These are phyloP conservation scores for Cyrtodaria siliqua DNA, from an alignment of 2,888 invertebrate genomes.

Conservation along the genomic window DNA sequence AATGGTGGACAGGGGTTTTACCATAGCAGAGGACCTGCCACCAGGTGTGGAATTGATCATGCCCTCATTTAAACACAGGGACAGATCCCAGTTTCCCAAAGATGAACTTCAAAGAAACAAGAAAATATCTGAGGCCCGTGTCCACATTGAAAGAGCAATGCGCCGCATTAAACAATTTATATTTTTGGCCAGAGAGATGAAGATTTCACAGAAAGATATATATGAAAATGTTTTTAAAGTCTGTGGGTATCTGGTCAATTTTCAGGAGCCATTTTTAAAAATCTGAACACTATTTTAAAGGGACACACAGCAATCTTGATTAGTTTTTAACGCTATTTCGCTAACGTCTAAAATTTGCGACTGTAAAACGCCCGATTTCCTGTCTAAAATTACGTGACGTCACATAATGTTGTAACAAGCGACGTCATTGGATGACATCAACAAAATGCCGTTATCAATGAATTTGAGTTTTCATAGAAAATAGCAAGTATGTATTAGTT, in stretches of 20 bases:
- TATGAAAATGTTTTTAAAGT: constrained; percentile 35
- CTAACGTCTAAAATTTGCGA: too few relatives aligned
- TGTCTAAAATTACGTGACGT: too few relatives aligned
- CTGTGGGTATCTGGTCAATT: constrained; percentile 30
- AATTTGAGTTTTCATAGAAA: too few relatives aligned
- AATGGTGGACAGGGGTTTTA: constrained; percentile 54
- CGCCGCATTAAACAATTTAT: constrained; percentile 31
- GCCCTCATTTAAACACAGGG: constrained; percentile 38
- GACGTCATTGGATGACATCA: too few relatives aligned
- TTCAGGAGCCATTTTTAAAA: constrained; percentile 37
- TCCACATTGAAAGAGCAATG: constrained; percentile 35
- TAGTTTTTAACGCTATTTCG: too few relatives aligned
- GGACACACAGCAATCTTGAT: too few relatives aligned
- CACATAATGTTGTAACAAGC: too few relatives aligned
- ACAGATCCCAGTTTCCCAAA: constrained; percentile 32
- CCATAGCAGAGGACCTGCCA: constrained; percentile 29
- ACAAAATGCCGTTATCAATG: too few relatives aligned
- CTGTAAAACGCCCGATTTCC: too few relatives aligned
- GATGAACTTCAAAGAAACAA: constrained; percentile 18
- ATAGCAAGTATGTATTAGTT: too few relatives aligned
- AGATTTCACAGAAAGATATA: constrained; percentile 22
- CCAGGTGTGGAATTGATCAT: constrained; percentile 26
- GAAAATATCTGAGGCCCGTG: constrained; percentile 40
- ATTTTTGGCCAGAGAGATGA: constrained; percentile 28
- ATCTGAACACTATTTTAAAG: too few relatives aligned